Evolutionary conservation across 2,113 vertebrate genomes (phyloP).

Genomic region (Epinephelus lanceolatus): DNA sequence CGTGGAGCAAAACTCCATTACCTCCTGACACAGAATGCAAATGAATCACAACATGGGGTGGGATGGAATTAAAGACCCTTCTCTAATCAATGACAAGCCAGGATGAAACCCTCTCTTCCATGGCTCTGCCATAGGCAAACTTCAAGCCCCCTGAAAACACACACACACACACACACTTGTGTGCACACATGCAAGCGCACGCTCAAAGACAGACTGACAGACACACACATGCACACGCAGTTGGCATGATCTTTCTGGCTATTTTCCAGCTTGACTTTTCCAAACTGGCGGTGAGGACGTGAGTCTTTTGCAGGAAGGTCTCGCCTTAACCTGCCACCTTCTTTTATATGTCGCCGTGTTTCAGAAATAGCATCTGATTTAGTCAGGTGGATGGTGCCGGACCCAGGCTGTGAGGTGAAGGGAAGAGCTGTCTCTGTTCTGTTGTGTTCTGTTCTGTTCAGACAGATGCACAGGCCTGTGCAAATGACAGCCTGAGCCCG

Average conservation of each 20-base stretch:
- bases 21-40: constrained; percentile 99
- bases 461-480: constrained; percentile 95
- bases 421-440: constrained; percentile 81
- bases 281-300: constrained; percentile 30
- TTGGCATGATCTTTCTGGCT: constrained; percentile 61
- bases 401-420: constrained; percentile 88
- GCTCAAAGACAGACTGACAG: constrained; percentile 33
- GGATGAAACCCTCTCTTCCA: constrained; percentile 93
- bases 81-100: constrained; percentile 99
- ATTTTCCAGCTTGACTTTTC: constrained; percentile 51
- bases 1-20: constrained; percentile 99
- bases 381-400: constrained; percentile 85
- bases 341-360: constrained; percentile 32
- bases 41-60: constrained; percentile 99
- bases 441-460: constrained; percentile 79
- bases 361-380: constrained; percentile 33
- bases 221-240: constrained; percentile 23
- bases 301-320: not conserved
- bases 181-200: constrained; percentile 4
- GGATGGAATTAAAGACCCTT: constrained; percentile 96
- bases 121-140: constrained; percentile 87
- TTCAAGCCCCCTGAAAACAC: constrained; percentile 65
- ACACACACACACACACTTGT: constrained; percentile 9
- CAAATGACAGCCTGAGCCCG: constrained; percentile 99
- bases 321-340: constrained; percentile 25